Base-by-base conservation (phyloP, 2,888 invertebrate genomes). In the Dorcus hopei region DNA sequence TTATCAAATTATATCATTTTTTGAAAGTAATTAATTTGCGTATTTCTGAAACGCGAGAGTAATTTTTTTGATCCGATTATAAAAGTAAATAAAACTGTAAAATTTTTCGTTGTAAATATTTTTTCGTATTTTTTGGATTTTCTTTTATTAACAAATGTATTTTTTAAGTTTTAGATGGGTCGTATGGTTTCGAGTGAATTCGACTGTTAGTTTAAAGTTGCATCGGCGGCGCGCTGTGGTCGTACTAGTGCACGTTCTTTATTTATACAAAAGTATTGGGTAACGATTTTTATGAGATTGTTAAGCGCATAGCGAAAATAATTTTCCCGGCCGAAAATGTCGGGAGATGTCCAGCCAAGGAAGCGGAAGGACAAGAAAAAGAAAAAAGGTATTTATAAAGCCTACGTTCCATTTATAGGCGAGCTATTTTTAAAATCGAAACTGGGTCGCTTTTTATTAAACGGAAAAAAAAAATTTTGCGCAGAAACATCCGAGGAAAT, bases 341-440 rank as follows among this genome's bases (percentile, higher is more conserved):
- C 91, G 77, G 91, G 91, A 71, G 92, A 93, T 81, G 89, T 90
- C 71, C 92, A 92, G 79, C 90, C 91, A 74, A 87, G 90, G 74
- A 92, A 90, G 80, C 88, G 92, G 70, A 91, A 90, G 80, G 91
- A 92, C 77, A 93, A 91, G 79, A 85, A 85, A 77, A 87, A 85
- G 76, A 90, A 87, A 80, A 92, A 89, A 86, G 90, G 92, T 91
- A 84, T 80, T 73, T 67, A 57, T 50, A n/a, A 23, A 38, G 16
- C 43, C 40, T n/a, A 33, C 54, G 33, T 45, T 45, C 54, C 40
- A 45, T 38, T 54, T 47, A 45, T 54, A 38, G 26, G 42, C 45
- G 39, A 40, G 47, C 52, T 57, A 57, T 57, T 57, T 56, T 56
- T 56, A 56, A 57, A 45, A 51, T 43, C 11, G 23, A 5, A 54